phyloP scores from a whole-genome alignment of 2,797 vertebrate species.

The Atherinosoma microstoma region DNA sequence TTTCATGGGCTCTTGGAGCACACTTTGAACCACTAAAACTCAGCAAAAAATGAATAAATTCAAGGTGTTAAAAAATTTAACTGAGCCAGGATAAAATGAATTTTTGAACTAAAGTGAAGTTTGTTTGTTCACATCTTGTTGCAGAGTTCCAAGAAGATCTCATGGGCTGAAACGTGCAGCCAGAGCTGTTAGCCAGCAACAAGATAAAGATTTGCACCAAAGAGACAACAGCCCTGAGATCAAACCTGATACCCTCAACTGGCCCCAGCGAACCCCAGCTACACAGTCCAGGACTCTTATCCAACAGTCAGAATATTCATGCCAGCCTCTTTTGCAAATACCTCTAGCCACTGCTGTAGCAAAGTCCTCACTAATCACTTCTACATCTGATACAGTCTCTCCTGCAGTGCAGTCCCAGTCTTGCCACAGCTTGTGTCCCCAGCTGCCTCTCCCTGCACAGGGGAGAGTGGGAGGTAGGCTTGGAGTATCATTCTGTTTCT shows the following conservation, averaged over 20 bases:
- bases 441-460: constrained; percentile 65
- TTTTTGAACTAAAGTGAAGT: constrained; percentile 15
- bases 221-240: constrained; percentile 72
- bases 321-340: constrained; percentile 58
- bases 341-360: constrained; percentile 42
- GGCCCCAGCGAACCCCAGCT: constrained; percentile 24
- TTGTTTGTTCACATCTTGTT: constrained; percentile 44
- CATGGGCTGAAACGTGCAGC: constrained; percentile 79
- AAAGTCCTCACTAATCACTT: constrained; percentile 56
- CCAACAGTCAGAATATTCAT: constrained; percentile 36
- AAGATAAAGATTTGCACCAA: constrained; percentile 74
- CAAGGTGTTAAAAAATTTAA: not conserved
- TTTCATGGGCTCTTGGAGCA: not conserved
- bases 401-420: constrained; percentile 62
- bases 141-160: constrained; percentile 85
- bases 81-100: not conserved
- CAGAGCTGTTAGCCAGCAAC: constrained; percentile 81
- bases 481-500: constrained; percentile 97
- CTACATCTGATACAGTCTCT: constrained; percentile 39
- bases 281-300: constrained; percentile 27
- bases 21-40: not conserved
- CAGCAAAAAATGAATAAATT: not conserved
- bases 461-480: constrained; percentile 76
- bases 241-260: constrained; percentile 56
- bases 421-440: constrained; percentile 62